Conservation (phyloP, 2,113 vertebrate genomes). For the Sander lucioperca region DNA sequence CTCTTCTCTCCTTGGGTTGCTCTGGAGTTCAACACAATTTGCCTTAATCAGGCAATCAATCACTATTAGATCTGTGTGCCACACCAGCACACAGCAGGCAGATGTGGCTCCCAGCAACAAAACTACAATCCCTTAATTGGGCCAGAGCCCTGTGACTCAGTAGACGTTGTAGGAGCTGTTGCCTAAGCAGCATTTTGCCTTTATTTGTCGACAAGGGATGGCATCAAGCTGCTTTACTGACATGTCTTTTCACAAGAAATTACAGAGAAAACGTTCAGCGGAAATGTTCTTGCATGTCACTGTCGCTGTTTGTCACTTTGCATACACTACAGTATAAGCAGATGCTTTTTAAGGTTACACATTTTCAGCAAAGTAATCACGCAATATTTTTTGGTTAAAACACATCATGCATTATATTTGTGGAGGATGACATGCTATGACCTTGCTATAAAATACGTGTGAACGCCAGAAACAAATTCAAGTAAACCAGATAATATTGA, state of each 20-base stretch:
- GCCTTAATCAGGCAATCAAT: constrained; percentile 78
- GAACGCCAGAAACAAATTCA: background rate
- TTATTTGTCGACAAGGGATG: constrained; percentile 65
- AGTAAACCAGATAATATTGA: background rate
- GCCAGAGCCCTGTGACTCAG: constrained; percentile 63
- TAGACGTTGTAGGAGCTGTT: constrained; percentile 55
- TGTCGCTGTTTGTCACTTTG: constrained; percentile 45
- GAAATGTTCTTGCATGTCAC: constrained; percentile 45
- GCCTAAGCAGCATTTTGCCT: constrained; percentile 57
- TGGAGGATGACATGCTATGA: background rate
- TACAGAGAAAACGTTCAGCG: constrained; percentile 49
- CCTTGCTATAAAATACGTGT: background rate
- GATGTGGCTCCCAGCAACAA: constrained; percentile 70
- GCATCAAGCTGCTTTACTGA: constrained; percentile 67
- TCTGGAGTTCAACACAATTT: constrained; percentile 74
- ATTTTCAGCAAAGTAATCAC: constrained; percentile 27
- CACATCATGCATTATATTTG: background rate
- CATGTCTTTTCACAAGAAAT: constrained; percentile 69
- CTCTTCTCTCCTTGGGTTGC: constrained; percentile 64
- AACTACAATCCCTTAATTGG: constrained; percentile 71
- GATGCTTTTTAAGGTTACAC: constrained; percentile 27
- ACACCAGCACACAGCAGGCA: constrained; percentile 67
- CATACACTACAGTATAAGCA: constrained; percentile 45
- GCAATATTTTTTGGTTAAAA: background rate
- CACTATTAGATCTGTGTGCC: constrained; percentile 72